Evolutionary conservation across 2,888 invertebrate genomes (phyloP), one percentile per base, ranked within the genome.

Genomic region (Theristus sp.): DNA sequence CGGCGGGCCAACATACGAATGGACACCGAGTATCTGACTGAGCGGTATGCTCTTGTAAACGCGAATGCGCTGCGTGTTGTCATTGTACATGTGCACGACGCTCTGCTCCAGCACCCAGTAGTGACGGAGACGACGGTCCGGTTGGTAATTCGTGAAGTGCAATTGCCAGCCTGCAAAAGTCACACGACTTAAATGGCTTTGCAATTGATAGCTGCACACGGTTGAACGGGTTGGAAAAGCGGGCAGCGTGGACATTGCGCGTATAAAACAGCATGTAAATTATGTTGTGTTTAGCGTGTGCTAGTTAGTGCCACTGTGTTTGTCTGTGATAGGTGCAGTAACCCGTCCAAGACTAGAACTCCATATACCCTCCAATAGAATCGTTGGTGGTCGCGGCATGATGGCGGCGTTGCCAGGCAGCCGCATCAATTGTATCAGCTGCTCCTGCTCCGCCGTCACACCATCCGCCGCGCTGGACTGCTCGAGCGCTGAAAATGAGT

Each of bases 141-240:
- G 67, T 30, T 70, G 67, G 1, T 64, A 62, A 31, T 67, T 62
- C 59, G 69, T 69, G 62, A 69, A 70, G 58, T 73, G 73, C n/a
- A 74, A 67, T 65, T 74, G 65, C 72, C 72, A 73, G 30, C 72
- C 71, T 55, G 71, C 72, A 27, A 66, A 62, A 38, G 64, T 62
- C 30, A 65, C 66, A 28, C 65, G 17, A 62, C 24, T 46, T 17
- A 22, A 22, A 46, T 17, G 10, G 46, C 22, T 46, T 17, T 22
- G 22, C 46, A 46, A 10, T 46, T 46, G 22, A 17, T 10, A 22
- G 46, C 22, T 46, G n/a, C n/a, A n/a, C n/a, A n/a, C n/a, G n/a
- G n/a, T n/a, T n/a, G n/a, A n/a, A n/a, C n/a, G n/a, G n/a, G n/a
- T n/a, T n/a, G n/a, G n/a, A n/a, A n/a, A n/a, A n/a, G n/a, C n/a